A percentile compares a stretch with the other conserved stretches of the same genome.
Evolutionary conservation across 2,888 invertebrate species (phyloP).

Genomic region (Trisateles emortualis): DNA sequence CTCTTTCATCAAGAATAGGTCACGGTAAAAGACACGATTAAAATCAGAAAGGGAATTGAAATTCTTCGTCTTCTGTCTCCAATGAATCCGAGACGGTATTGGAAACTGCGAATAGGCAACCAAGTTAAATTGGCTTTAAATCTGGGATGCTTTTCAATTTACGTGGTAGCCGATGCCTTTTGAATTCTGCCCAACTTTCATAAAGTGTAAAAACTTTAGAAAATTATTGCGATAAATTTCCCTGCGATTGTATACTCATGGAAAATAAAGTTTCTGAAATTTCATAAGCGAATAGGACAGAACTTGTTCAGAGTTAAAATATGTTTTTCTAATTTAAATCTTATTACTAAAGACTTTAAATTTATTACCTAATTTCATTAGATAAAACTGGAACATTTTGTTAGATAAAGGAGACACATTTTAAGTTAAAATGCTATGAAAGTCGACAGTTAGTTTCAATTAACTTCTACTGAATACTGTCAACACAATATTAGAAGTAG

Average conservation of each 20-base stretch:
- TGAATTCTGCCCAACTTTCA: conserved; percentile 30
- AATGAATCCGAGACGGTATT: conserved; percentile 39
- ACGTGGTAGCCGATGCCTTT: conserved; percentile 37
- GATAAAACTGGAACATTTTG: neutral
- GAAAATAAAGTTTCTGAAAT: conserved; percentile 9
- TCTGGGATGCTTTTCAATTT: conserved; percentile 54
- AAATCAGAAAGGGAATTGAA: conserved; percentile 29
- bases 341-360: neutral
- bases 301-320: neutral
- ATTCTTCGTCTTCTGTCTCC: conserved; percentile 24
- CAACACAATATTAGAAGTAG: too few species aligned
- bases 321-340: neutral
- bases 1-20: conserved; percentile 8
- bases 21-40: conserved; percentile 12
- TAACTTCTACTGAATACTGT: too few species aligned
- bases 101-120: conserved; percentile 49
- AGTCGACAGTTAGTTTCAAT: too few species aligned
- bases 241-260: conserved; percentile 9
- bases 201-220: conserved; percentile 29
- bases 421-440: too few species aligned
- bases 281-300: conserved; percentile 1
- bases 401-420: too few species aligned
- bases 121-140: conserved; percentile 65
- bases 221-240: conserved; percentile 22
- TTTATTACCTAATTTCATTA: neutral